Conservation (phyloP, 1,140 invertebrate species). For the Bombyx mori region ASM3026992v2 NC_085113.1:9087501-9088000, state of each 20-base stretch:
- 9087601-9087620: no score
- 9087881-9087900: constrained; percentile 58
- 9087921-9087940: constrained; percentile 84
- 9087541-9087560: constrained; percentile 41
- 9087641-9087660: no score
- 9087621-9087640: no score
- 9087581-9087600: no score
- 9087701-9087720: neutral
- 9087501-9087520: constrained; percentile 62
- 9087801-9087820: constrained; percentile 6
- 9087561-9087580: constrained; percentile 25
- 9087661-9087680: neutral
- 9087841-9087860: constrained; percentile 56
- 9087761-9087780: no score
- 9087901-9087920: constrained; percentile 80
- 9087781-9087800: no score
- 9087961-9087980: constrained; percentile 77
- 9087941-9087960: constrained; percentile 83
- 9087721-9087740: neutral
- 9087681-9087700: neutral
- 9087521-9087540: constrained; percentile 26
- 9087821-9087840: constrained; percentile 64
- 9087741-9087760: neutral
- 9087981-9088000: constrained; percentile 87
- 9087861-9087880: constrained; percentile 63